Evolutionary conservation across 2,888 invertebrate species (phyloP).

Genomic region (Rhimphoctona megacephalus): DNA sequence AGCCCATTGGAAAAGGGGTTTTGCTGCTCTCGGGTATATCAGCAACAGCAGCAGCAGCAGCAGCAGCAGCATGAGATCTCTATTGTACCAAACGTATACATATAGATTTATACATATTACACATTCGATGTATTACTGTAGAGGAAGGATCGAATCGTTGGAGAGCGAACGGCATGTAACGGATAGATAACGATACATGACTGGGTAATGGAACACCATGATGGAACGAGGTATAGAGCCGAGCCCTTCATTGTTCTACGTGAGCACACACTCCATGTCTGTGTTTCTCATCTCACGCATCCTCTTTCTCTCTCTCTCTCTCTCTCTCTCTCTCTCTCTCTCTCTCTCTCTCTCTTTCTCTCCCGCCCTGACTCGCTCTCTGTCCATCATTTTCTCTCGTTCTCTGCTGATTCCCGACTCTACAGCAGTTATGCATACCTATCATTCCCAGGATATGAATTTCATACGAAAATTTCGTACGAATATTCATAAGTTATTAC

Average conservation of each 20-base stretch:
- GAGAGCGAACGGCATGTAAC: conserved; percentile 66
- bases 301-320: conserved; percentile 16
- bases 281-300: conserved; percentile 57
- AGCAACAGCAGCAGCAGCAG: conserved; percentile 29
- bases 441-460: conserved; percentile 43
- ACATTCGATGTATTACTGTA: conserved; percentile 2
- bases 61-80: background rate
- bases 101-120: background rate
- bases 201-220: conserved; percentile 66
- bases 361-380: background rate
- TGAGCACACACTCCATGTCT: conserved; percentile 27
- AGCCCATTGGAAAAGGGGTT: conserved; percentile 37
- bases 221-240: conserved; percentile 46
- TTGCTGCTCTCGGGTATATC: conserved; percentile 35
- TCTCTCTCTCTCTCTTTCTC: conserved; percentile 43
- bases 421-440: conserved; percentile 19
- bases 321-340: background rate
- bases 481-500: conserved; percentile 64
- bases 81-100: background rate
- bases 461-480: conserved; percentile 55
- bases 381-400: conserved; percentile 22
- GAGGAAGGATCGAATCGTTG: conserved; percentile 58
- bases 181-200: conserved; percentile 69
- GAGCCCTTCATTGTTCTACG: conserved; percentile 60
- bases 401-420: conserved; percentile 26